Evolutionary conservation across 1,140 invertebrate species (phyloP).

Genomic region (Lepidotrigona ventralis): DNA sequence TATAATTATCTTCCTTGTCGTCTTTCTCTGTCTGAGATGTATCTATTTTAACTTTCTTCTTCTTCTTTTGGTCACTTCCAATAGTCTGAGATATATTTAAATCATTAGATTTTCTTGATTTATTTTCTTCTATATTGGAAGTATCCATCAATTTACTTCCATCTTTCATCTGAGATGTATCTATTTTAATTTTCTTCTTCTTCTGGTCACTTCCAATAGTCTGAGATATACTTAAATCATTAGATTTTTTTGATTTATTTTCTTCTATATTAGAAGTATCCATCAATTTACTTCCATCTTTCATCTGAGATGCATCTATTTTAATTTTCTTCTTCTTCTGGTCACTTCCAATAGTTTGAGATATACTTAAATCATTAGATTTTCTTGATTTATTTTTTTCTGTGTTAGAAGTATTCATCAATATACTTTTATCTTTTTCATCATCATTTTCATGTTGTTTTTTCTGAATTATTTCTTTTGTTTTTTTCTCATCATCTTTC

Average conservation of each 20-base stretch:
- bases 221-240: not conserved
- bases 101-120: not conserved
- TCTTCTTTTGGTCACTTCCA: not conserved
- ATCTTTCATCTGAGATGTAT: not conserved
- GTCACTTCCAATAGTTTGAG: not conserved
- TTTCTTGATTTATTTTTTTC: constrained; percentile 13
- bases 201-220: not conserved
- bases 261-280: not conserved
- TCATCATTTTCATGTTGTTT: not conserved
- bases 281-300: not conserved
- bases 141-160: not conserved
- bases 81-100: not conserved
- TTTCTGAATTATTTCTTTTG: not conserved
- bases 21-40: not conserved
- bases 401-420: not conserved
- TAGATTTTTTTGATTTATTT: constrained; percentile 6
- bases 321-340: not conserved
- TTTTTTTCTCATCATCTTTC: constrained; percentile 31
- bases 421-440: not conserved
- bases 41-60: not conserved
- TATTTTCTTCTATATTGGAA: not conserved
- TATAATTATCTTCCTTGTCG: not conserved
- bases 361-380: not conserved
- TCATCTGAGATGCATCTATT: not conserved
- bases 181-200: not conserved